These are phyloP conservation scores for Rhizomys pruinosus DNA, from an alignment of 2,113 vertebrate genomes.

Conservation along the genomic window DNA sequence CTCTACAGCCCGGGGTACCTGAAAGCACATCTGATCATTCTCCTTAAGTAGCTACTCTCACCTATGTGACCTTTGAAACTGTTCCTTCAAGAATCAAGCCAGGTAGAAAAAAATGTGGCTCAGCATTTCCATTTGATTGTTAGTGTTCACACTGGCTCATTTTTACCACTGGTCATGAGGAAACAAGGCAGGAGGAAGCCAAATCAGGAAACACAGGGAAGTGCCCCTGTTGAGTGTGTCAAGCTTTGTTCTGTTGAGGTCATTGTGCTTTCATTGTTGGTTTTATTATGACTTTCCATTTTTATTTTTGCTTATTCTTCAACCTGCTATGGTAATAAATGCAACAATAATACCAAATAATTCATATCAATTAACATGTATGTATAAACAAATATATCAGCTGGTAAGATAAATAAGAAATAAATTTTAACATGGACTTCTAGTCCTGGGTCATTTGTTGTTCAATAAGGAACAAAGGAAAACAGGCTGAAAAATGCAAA, in stretches of 20 bases:
- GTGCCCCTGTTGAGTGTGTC: neutral
- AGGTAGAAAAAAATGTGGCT: neutral
- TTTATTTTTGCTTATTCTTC: slow-evolving; percentile 26
- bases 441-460: neutral
- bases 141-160: neutral
- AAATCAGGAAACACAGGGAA: neutral
- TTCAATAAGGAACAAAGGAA: slow-evolving; percentile 44
- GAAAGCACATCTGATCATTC: neutral
- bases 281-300: neutral
- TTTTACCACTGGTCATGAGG: neutral
- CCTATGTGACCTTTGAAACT: neutral
- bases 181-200: neutral
- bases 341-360: neutral
- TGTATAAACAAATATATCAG: neutral
- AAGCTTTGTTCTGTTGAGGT: neutral
- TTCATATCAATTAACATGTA: neutral
- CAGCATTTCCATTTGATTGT: neutral
- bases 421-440: neutral
- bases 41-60: neutral
- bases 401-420: slow-evolving; percentile 35
- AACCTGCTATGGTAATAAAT: slow-evolving; percentile 29
- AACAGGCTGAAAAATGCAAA: slow-evolving; percentile 20
- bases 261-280: neutral
- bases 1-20: neutral
- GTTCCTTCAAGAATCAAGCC: neutral